phyloP scores from a whole-genome alignment of 2,797 vertebrate genomes.

The Micromesistius poutassou region DNA sequence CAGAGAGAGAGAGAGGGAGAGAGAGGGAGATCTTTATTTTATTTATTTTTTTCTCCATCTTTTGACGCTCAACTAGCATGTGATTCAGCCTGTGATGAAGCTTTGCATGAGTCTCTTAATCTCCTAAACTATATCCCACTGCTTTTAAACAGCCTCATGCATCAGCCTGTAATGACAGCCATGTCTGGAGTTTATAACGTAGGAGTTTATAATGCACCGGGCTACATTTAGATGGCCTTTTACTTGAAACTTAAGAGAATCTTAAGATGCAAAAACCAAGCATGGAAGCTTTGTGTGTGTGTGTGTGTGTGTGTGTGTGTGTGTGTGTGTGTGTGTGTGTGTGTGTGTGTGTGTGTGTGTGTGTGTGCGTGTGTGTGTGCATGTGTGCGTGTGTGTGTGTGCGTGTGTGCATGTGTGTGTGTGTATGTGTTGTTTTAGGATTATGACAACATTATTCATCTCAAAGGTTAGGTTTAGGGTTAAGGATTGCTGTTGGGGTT shows the following conservation, averaged over 20 bases:
- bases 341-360: background rate
- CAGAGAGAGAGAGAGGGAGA: constrained; percentile 32
- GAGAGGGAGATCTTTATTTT: too few species aligned
- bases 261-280: constrained; percentile 59
- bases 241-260: constrained; percentile 23
- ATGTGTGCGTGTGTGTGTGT: too few species aligned
- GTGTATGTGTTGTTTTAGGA: constrained; percentile 56
- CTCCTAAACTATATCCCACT: constrained; percentile 72
- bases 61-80: constrained; percentile 65
- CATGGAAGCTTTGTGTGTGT: constrained; percentile 33
- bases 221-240: constrained; percentile 49
- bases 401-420: too few species aligned
- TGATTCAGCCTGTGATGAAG: constrained; percentile 54
- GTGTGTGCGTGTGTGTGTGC: background rate
- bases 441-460: constrained; percentile 17
- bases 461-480: constrained; percentile 21
- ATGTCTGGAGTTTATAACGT: constrained; percentile 66
- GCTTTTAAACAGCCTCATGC: constrained; percentile 66
- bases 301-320: background rate
- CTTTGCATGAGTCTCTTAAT: constrained; percentile 67
- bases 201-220: constrained; percentile 65
- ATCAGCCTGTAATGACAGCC: constrained; percentile 52
- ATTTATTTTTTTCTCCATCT: constrained; percentile 25
- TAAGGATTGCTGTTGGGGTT: background rate
- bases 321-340: background rate